Percentiles rank a stretch among this genome's conserved stretches.
These are phyloP conservation scores for Lucilia sericata DNA, from an alignment of 1,140 invertebrate species.

Conservation along the genomic window DNA sequence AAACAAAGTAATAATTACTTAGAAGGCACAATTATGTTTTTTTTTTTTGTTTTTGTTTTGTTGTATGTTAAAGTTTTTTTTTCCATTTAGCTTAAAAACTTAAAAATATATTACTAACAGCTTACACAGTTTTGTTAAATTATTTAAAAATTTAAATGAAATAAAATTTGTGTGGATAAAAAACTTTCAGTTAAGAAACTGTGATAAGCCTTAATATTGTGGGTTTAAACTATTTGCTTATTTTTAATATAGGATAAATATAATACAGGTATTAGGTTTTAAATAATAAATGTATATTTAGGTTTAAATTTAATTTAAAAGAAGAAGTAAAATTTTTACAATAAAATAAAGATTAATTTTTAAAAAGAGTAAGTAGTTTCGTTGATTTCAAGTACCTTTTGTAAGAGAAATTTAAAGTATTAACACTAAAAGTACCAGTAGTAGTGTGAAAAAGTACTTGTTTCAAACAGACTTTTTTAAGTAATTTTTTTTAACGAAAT, in stretches of 20 bases:
- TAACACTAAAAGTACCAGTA: background rate
- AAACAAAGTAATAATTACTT: background rate
- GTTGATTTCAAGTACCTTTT: background rate
- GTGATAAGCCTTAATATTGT: background rate
- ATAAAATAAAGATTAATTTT: background rate
- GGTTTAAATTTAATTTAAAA: background rate
- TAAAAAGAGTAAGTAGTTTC: background rate
- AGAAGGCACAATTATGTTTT: slow-evolving; percentile 7
- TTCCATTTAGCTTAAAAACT: background rate
- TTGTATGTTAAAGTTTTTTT: background rate
- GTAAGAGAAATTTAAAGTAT: background rate
- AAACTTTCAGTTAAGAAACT: too few relatives aligned
- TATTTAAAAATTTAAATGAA: background rate
- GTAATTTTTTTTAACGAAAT: too few relatives aligned
- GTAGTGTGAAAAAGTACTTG: too few relatives aligned
- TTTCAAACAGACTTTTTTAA: too few relatives aligned
- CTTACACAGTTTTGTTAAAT: background rate
- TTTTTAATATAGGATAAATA: background rate
- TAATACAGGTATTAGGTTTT: background rate
- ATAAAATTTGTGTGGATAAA: too few relatives aligned
- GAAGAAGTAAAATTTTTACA: background rate
- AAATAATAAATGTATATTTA: background rate
- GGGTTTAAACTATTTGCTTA: background rate
- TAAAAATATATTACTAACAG: background rate
- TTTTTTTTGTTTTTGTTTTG: background rate